Percentiles rank a stretch among this genome's conserved stretches.
Conservation (phyloP, 2,888 invertebrate genomes). For the Dasysyrphus albostriatus region DNA sequence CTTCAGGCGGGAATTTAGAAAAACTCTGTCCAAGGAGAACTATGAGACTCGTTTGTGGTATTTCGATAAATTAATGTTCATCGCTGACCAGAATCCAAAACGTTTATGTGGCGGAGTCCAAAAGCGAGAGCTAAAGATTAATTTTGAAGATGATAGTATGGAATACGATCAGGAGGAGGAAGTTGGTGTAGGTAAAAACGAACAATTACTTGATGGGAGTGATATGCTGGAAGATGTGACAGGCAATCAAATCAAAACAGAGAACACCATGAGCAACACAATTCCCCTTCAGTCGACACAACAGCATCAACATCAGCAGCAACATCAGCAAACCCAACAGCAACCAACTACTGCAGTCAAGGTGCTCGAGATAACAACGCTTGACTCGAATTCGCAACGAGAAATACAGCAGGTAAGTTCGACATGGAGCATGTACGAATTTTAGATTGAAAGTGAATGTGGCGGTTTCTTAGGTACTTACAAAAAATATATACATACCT, state of each 20-base stretch:
- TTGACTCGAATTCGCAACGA: constrained; percentile 82
- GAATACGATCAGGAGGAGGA: constrained; percentile 81
- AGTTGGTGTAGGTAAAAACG: constrained; percentile 19
- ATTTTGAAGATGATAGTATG: constrained; percentile 82
- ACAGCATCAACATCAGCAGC: constrained; percentile 71
- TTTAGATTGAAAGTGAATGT: neutral
- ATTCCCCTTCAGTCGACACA: constrained; percentile 47
- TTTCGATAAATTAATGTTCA: constrained; percentile 82
- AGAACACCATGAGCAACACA: constrained; percentile 34
- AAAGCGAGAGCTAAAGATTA: constrained; percentile 80
- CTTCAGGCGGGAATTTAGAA: constrained; percentile 82
- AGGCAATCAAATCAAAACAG: constrained; percentile 47
- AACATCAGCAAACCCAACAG: constrained; percentile 76
- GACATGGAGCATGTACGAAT: neutral
- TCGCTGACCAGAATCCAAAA: constrained; percentile 82
- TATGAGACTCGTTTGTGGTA: constrained; percentile 83
- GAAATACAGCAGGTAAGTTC: constrained; percentile 81
- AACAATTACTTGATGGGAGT: constrained; percentile 32
- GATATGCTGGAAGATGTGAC: constrained; percentile 46
- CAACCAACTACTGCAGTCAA: constrained; percentile 81
- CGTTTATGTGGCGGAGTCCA: constrained; percentile 77
- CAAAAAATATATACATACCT: too few species aligned
- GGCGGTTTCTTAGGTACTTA: neutral
- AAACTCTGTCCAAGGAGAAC: constrained; percentile 79
- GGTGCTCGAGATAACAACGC: constrained; percentile 81